Evolutionary conservation across 2,113 vertebrate genomes (phyloP), one percentile per base, ranked within the genome.

Genomic region (Poicephalus meyeri): DNA sequence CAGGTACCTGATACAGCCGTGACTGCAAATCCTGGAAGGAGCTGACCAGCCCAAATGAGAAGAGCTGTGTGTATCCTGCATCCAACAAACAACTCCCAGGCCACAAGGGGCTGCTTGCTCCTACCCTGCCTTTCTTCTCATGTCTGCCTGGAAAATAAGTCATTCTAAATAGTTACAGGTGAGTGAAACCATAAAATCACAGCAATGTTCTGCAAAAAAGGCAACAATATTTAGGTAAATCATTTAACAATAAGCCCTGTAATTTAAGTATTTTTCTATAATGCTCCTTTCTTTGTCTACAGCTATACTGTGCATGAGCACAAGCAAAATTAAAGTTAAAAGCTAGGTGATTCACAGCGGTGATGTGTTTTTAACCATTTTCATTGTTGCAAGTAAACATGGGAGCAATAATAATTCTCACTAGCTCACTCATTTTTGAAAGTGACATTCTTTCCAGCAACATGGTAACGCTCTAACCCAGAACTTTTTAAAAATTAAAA

Each of bases 311-410:
- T 61, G 20, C 58, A 42, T n/a, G 20, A 86, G 58, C 58, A 72
- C 31, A 85, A 86, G 60, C 20, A 88, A 89, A 95, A 83, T 4
- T 82, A 58, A 71, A 93, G 79, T 83, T 84, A 89, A 90, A 85
- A 96, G 55, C 86, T 37, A 85, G 63, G 25, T 8, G 0, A 88
- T 78, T 49, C 83, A 86, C 16, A 95, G 86, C 41, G 87, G 58
- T 73, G 87, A 92, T 64, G 86, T 94, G 85, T 89, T 97, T 97
- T 94, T 90, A 97, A 96, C 87, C 73, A 90, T 91, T 91, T 95
- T 77, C 77, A 79, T 49, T 95, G 82, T 93, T 95, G 91, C 94
- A 93, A 89, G 90, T 93, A 80, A 95, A 97, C 89, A 97, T 28
- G n/a, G 64, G 93, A 95, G 90, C 95, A 96, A 66, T 86, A 83